A percentile compares a stretch with the other conserved stretches of the same genome.
These are phyloP conservation scores for Echinometra lucunter DNA, from an alignment of 53 echinoderm and acorn worm species.

Conservation along the genomic window DNA sequence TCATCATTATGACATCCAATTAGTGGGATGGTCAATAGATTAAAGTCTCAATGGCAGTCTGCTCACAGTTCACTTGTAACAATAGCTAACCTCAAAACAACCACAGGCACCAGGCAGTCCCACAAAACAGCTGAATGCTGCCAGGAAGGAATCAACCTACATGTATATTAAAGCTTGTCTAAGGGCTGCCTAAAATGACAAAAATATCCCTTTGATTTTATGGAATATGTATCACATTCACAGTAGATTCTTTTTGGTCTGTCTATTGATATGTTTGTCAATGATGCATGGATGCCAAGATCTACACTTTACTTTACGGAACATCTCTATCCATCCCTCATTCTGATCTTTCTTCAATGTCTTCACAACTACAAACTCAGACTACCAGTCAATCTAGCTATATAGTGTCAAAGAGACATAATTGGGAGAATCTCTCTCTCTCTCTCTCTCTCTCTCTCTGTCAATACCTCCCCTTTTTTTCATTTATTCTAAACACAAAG, in stretches of 20 bases:
- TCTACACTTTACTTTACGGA: too few species aligned
- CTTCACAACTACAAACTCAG: too few species aligned
- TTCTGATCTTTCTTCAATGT: too few species aligned
- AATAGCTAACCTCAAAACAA: neutral
- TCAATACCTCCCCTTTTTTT: neutral
- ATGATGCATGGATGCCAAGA: too few species aligned
- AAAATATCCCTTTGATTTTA: neutral
- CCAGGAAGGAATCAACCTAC: neutral
- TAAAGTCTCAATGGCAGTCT: neutral
- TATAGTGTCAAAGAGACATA: too few species aligned
- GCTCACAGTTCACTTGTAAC: conserved; percentile 30
- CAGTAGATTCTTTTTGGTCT: too few species aligned
- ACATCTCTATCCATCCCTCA: too few species aligned
- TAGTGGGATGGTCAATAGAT: conserved; percentile 45
- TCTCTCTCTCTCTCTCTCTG: neutral
- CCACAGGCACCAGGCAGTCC: neutral
- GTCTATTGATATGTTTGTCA: too few species aligned
- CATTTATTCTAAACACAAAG: neutral
- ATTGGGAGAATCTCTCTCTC: neutral
- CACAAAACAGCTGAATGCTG: neutral
- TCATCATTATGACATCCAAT: neutral
- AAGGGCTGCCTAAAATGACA: neutral
- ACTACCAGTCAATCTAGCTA: too few species aligned
- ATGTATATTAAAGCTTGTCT: neutral
- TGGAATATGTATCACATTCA: too few species aligned